Base-by-base conservation (phyloP, 2,113 vertebrate genomes). In the Lucifuga dentata region DNA sequence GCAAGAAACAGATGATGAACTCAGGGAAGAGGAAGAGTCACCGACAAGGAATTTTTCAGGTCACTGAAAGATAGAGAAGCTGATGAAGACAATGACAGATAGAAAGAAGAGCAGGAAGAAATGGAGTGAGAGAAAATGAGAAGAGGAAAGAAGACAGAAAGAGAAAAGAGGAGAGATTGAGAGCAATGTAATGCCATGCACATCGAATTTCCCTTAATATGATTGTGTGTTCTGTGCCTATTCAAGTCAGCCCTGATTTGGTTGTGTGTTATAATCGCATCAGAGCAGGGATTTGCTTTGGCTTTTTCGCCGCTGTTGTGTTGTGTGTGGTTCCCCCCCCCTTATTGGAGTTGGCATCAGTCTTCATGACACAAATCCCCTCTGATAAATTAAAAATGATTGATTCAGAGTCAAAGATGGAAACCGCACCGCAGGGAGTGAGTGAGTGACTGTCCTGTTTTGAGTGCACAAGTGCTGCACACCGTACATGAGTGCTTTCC, bases 211-310 rank as follows among this genome's bases (percentile, higher is more conserved):
- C 74, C 80, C 83, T 83, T 93, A 93, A 93, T 93, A 92, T 92
- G 93, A 93, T 93, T 94, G 92, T 90, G 91, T 92, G 93, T 93
- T 92, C 92, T 92, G 92, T 91, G 92, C 89, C 92, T 93, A 93
- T 93, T 93, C 91, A 93, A 93, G 92, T 92, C 88, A 85, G 87
- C 74, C 79, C 90, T 92, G 92, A 92, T 93, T 91, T 89, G 90
- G 90, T 92, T 92, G 91, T 91, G 91, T 90, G 86, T 87, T 80
- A 88, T 93, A 93, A 94, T 94, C 92, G 90, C 91, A 93, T 94
- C 92, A 93, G 87, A 85, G 90, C 76, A 91, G 87, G 89, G 93
- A 92, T 92, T 93, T 93, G 87, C 92, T 84, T 74, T 72, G 80
- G 86, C 85, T 90, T 90, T 89, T 88, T 86, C 77, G 73, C 88